These are phyloP conservation scores for Drosophila tristis DNA, from an alignment of 1,140 invertebrate species.

Conservation along the genomic window DNA sequence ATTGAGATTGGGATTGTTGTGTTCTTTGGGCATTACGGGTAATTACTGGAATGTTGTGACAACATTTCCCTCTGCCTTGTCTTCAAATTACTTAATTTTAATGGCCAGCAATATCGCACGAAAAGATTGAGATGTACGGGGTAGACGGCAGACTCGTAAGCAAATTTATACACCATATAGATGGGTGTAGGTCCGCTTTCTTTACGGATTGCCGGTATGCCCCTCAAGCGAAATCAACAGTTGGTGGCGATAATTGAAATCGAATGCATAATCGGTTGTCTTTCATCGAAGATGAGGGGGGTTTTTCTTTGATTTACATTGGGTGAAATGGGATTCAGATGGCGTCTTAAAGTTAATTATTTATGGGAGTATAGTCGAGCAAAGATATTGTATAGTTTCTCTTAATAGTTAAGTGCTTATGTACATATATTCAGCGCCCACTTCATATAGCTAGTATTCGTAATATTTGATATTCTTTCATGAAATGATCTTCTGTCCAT, in stretches of 20 bases:
- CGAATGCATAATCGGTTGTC: not conserved
- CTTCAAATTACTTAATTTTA: slow-evolving; percentile 79
- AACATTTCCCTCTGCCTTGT: slow-evolving; percentile 68
- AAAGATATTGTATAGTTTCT: too few species aligned
- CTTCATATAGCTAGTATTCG: too few species aligned
- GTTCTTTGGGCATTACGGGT: slow-evolving; percentile 71
- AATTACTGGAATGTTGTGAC: slow-evolving; percentile 82
- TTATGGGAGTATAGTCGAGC: too few species aligned
- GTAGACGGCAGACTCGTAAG: not conserved
- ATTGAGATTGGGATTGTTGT: slow-evolving; percentile 42
- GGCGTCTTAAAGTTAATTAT: not conserved
- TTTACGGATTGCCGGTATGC: not conserved
- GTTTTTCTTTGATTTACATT: too few species aligned
- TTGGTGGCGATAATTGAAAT: slow-evolving; percentile 19
- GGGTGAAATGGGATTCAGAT: not conserved
- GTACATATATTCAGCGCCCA: too few species aligned
- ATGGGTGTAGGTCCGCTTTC: slow-evolving; percentile 11
- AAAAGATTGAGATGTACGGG: slow-evolving; percentile 54
- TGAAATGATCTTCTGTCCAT: too few species aligned
- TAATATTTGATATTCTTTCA: too few species aligned
- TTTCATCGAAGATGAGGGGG: not conserved
- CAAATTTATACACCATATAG: slow-evolving; percentile 24
- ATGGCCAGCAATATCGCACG: slow-evolving; percentile 56
- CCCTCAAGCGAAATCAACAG: slow-evolving; percentile 9
- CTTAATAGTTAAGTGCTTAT: too few species aligned